phyloP scores from a whole-genome alignment of 2,888 invertebrate genomes.

The Microdon myrmicae region DNA sequence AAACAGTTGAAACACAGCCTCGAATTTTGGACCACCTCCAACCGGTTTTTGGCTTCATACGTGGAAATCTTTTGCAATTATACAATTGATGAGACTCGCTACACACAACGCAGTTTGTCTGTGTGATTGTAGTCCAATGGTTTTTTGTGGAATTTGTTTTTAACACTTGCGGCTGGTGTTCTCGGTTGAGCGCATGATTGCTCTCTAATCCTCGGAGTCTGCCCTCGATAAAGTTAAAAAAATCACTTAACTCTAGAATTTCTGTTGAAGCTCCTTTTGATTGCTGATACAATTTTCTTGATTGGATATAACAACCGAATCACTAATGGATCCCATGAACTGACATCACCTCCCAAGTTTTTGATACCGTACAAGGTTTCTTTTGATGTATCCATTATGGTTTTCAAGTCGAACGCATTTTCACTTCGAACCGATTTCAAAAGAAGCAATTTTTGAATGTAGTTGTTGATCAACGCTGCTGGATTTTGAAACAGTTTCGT shows the following conservation, averaged over 20 bases:
- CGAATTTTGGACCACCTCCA: constrained; percentile 1
- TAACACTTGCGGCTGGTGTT: neutral
- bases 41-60: constrained; percentile 1
- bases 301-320: constrained; percentile 6
- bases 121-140: constrained; percentile 1
- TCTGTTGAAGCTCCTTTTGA: too few species aligned
- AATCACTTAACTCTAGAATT: too few species aligned
- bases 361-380: constrained; percentile 9
- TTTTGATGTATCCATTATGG: constrained; percentile 1
- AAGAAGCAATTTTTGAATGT: constrained; percentile 3
- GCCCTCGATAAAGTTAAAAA: too few species aligned
- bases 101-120: neutral
- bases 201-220: too few species aligned
- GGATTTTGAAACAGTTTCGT: constrained; percentile 9
- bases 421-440: constrained; percentile 2
- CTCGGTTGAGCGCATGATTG: neutral
- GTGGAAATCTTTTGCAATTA: neutral
- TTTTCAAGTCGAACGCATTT: constrained; percentile 1
- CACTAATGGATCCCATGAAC: constrained; percentile 4
- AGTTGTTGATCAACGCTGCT: constrained; percentile 10
- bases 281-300: constrained; percentile 3
- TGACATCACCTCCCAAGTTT: constrained; percentile 12
- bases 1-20: constrained; percentile 9
- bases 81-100: neutral
- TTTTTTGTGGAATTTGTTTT: neutral